Base-by-base conservation (phyloP, 2,888 invertebrate species). In the Hyles lineata region DNA sequence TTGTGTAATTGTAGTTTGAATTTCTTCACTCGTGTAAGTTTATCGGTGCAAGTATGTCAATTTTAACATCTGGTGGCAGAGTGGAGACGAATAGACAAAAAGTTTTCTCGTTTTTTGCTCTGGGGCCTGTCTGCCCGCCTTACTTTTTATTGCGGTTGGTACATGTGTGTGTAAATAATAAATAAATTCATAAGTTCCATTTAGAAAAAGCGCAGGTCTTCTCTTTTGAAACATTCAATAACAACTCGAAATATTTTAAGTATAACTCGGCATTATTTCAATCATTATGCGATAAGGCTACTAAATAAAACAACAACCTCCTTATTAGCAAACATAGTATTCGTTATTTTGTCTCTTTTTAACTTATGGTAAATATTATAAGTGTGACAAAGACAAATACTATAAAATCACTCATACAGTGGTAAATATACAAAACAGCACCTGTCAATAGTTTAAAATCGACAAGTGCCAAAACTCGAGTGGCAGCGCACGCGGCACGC, bases 381-480 rank as follows among this genome's bases (percentile, higher is more conserved):
- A 43, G 43, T 43, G 3, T 43, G 43, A 43, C 43, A 43, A 43
- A 15, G 55, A 55, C 6, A 55, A 55, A 7, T n/a, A 55, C 55
- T n/a, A n/a, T 55, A n/a, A 55, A 52, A 55, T n/a, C 55, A 55
- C 55, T 7, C 5, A 55, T n/a, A 55, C 5, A n/a, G 55, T n/a
- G 55, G 52, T 55, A 19, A 7, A 29, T 11, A 61, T 25, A 25
- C 61, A 62, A 62, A 55, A 62, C 62, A 67, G n/a, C 35, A 67
- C 63, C 58, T 67, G 63, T 72, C 63, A 25, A 72, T 67, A 35
- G 35, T 63, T 72, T 35, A 43, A 67, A 72, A 72, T 62, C 62
- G 62, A 61, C 70, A 70, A 73, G 79, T 82, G 79, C 80, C 78
- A 77, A 78, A 78, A 80, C 75, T 79, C 76, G 77, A 83, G 78